phyloP scores from a whole-genome alignment of 92 coral and sea anemone genomes.

The Zoanthus solanderi region DNA sequence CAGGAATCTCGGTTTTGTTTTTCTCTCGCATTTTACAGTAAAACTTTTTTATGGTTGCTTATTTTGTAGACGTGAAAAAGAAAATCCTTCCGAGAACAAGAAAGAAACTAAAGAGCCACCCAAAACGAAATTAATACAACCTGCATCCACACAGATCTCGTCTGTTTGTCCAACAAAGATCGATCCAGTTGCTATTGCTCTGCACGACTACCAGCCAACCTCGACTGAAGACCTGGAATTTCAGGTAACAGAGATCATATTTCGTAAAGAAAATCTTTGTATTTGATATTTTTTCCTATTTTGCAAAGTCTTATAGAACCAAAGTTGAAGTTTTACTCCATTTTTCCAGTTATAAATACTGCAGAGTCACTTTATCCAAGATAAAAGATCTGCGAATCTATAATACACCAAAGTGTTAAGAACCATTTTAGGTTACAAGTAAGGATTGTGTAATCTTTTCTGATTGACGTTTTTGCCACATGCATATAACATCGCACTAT shows the following conservation, averaged over 20 bases:
- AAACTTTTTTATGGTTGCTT: not conserved
- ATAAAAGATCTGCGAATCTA: too few relatives aligned
- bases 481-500: too few relatives aligned
- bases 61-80: constrained; percentile 19
- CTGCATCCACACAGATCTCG: constrained; percentile 54
- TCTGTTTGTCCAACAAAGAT: constrained; percentile 80
- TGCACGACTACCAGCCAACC: constrained; percentile 83
- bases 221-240: constrained; percentile 89
- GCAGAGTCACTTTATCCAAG: too few relatives aligned
- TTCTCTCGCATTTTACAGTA: not conserved
- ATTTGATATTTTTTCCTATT: too few relatives aligned
- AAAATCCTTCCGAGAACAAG: not conserved
- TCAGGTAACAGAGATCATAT: constrained; percentile 55
- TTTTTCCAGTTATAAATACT: too few relatives aligned
- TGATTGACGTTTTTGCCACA: too few relatives aligned
- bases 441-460: too few relatives aligned
- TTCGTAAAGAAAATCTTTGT: not conserved
- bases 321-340: not conserved
- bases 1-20: too few relatives aligned
- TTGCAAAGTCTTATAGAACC: too few relatives aligned
- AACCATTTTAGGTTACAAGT: too few relatives aligned
- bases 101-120: not conserved
- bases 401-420: too few relatives aligned
- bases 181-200: constrained; percentile 93
- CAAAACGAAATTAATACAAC: not conserved